Percentiles rank a stretch among this genome's conserved stretches.
These are phyloP conservation scores for Fundulus diaphanus DNA, from an alignment of 2,797 vertebrate species.

Conservation along the genomic window DNA sequence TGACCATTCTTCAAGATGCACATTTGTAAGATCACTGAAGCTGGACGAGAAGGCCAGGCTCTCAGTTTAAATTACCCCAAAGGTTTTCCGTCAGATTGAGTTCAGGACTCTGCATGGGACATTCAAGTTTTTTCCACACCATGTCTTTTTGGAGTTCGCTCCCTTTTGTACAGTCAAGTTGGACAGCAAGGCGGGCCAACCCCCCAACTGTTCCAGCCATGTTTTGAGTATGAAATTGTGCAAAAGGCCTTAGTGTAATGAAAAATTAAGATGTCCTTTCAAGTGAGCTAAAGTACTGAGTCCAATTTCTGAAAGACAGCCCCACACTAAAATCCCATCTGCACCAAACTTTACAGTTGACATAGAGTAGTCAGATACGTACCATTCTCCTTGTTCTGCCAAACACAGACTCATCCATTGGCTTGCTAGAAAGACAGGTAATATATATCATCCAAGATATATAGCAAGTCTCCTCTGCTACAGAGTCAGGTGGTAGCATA, in stretches of 20 bases:
- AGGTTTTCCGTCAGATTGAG: too few species aligned
- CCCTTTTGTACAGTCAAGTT: not conserved
- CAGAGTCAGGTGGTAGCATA: not conserved
- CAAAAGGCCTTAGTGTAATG: not conserved
- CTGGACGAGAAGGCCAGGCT: not conserved
- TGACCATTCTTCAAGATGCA: not conserved
- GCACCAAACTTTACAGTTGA: not conserved
- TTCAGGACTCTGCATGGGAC: not conserved
- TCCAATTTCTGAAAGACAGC: too few species aligned
- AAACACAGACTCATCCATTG: not conserved
- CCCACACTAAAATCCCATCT: not conserved
- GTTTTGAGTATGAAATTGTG: not conserved
- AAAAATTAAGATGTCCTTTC: not conserved
- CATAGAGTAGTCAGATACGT: not conserved
- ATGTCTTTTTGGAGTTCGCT: not conserved
- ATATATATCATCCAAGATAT: not conserved
- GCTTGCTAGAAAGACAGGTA: not conserved
- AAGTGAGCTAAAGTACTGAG: too few species aligned
- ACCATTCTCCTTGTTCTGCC: not conserved
- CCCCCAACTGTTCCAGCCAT: not conserved
- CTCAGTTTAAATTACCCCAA: too few species aligned
- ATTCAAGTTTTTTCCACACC: not conserved
- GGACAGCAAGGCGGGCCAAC: not conserved
- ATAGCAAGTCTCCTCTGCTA: not conserved
- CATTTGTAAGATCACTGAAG: not conserved